These are phyloP conservation scores for Platygyra sinensis DNA, from an alignment of 64 coral and sea anemone species.

Conservation along the genomic window DNA sequence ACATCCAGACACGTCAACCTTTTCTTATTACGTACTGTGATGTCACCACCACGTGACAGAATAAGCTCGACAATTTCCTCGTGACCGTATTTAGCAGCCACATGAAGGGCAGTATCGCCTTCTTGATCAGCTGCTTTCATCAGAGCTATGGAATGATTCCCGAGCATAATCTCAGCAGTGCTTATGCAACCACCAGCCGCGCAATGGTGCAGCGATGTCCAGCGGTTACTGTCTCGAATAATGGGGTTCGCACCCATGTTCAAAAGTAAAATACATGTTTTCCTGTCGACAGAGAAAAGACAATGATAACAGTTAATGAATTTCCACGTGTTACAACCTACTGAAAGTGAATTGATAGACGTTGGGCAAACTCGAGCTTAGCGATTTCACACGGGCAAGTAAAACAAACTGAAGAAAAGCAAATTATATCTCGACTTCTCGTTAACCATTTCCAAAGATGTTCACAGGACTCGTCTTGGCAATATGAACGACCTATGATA, in stretches of 20 bases:
- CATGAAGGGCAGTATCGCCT: constrained; percentile 60
- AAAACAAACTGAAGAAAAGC: no score
- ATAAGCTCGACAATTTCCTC: constrained; percentile 48
- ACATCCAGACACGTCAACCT: constrained; percentile 52
- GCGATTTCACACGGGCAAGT: no score
- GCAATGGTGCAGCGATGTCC: constrained; percentile 58
- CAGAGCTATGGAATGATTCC: background rate
- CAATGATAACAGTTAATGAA: background rate
- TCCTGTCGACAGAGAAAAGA: background rate
- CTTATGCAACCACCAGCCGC: constrained; percentile 28
- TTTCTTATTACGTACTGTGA: constrained; percentile 33
- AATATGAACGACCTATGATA: no score
- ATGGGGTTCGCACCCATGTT: constrained; percentile 36
- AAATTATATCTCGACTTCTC: no score
- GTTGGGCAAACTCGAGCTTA: no score
- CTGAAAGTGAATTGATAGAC: no score
- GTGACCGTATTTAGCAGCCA: constrained; percentile 53
- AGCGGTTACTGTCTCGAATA: constrained; percentile 57
- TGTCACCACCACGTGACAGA: constrained; percentile 44
- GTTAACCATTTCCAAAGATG: no score
- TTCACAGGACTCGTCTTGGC: no score
- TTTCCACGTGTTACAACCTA: no score
- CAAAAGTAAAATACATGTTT: constrained; percentile 9
- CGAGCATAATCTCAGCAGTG: background rate
- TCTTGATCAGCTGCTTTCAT: constrained; percentile 26